A percentile compares a stretch with the other conserved stretches of the same genome.
These are phyloP conservation scores for Polyploca ridens DNA, from an alignment of 2,888 invertebrate species.

Conservation along the genomic window DNA sequence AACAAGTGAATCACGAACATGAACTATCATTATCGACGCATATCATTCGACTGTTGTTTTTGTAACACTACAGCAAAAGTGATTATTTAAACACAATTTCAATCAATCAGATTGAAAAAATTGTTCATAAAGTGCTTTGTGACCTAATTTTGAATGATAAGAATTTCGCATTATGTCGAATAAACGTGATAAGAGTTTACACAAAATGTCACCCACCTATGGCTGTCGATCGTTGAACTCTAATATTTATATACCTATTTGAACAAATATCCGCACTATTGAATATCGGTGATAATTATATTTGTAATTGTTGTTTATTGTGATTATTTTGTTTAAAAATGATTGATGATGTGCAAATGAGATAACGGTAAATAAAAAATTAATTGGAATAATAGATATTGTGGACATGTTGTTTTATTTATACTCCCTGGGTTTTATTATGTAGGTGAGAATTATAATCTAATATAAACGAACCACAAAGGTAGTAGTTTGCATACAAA, in stretches of 20 bases:
- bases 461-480: too few species aligned
- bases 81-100: too few species aligned
- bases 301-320: slow-evolving; percentile 19
- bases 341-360: slow-evolving; percentile 59
- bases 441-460: too few species aligned
- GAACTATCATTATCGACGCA: too few species aligned
- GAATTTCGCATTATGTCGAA: slow-evolving; percentile 27
- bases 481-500: too few species aligned
- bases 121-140: neutral
- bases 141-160: neutral
- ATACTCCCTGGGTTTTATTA: neutral
- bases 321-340: slow-evolving; percentile 37
- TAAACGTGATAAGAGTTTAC: neutral
- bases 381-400: slow-evolving; percentile 70
- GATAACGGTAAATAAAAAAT: slow-evolving; percentile 58
- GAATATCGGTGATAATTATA: slow-evolving; percentile 19
- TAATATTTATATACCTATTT: neutral
- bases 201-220: too few species aligned
- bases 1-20: too few species aligned
- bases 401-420: slow-evolving; percentile 58
- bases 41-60: too few species aligned
- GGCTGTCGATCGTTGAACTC: too few species aligned
- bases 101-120: too few species aligned
- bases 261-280: slow-evolving; percentile 6
- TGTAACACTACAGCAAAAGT: too few species aligned